Percentiles rank a stretch among this genome's conserved stretches.
Conservation (phyloP, 2,888 invertebrate species). For the Marasmarcha lunaedactyla region DNA sequence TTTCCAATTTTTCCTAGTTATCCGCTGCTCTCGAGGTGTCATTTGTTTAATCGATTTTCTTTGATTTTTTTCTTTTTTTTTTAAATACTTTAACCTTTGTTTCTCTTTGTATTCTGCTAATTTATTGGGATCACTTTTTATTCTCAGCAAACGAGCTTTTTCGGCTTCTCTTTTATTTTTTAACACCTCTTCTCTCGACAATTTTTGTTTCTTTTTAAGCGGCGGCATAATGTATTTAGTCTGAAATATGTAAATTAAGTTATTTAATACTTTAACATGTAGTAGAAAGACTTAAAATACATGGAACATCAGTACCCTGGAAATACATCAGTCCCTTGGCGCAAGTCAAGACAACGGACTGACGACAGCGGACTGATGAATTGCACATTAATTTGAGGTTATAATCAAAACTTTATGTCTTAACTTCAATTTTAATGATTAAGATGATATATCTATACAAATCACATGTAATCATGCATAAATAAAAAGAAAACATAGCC, state of each 20-base stretch:
- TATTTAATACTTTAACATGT: constrained; percentile 17
- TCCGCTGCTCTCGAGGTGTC: constrained; percentile 12
- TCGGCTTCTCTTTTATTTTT: constrained; percentile 16
- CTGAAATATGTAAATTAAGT: constrained; percentile 16
- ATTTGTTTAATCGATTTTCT: background rate
- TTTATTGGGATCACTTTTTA: constrained; percentile 17
- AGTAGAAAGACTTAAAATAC: constrained; percentile 15
- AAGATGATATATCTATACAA: no score
- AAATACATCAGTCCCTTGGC: no score
- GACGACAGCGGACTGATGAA: no score
- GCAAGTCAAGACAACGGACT: no score
- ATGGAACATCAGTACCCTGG: constrained; percentile 13
- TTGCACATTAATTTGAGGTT: no score
- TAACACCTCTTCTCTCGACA: constrained; percentile 11
- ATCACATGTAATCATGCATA: no score
- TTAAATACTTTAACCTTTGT: constrained; percentile 11
- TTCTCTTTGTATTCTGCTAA: constrained; percentile 15
- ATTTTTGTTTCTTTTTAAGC: constrained; percentile 7
- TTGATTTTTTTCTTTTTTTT: constrained; percentile 12
- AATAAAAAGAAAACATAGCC: no score
- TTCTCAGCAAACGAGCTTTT: constrained; percentile 16
- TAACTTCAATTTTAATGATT: no score
- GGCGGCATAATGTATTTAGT: constrained; percentile 11
- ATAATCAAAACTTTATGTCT: no score
- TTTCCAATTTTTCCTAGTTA: constrained; percentile 7